Percentiles rank a stretch among this genome's conserved stretches.
phyloP scores from a whole-genome alignment of 2,113 vertebrate genomes.

The Solea senegalensis region DNA sequence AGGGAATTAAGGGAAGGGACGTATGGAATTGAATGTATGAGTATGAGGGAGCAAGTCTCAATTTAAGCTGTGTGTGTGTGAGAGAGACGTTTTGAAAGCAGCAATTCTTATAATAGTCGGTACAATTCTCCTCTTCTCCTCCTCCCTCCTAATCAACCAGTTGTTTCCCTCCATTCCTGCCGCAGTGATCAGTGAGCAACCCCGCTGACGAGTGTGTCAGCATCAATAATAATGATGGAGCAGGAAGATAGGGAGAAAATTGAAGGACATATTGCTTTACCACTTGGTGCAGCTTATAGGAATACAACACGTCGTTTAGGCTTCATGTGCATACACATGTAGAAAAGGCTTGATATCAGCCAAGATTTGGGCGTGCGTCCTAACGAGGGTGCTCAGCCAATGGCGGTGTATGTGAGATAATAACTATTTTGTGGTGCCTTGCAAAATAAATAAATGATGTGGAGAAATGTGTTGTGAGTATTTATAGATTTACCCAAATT shows the following conservation, averaged over 20 bases:
- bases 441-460: not conserved
- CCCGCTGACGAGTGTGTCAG: conserved; percentile 41
- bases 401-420: conserved; percentile 1
- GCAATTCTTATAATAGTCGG: conserved; percentile 23
- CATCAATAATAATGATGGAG: conserved; percentile 56
- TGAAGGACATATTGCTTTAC: conserved; percentile 32
- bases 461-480: not conserved
- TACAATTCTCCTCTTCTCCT: conserved; percentile 2
- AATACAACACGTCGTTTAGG: conserved; percentile 19
- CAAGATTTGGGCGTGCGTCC: not conserved
- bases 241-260: conserved; percentile 21
- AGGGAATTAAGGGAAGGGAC: conserved; percentile 6
- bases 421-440: not conserved
- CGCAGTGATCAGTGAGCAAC: conserved; percentile 57
- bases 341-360: conserved; percentile 6
- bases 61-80: conserved; percentile 17
- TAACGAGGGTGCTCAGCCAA: conserved; percentile 19
- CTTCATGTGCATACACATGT: not conserved
- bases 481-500: not conserved
- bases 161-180: conserved; percentile 19
- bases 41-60: conserved; percentile 21
- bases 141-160: conserved; percentile 5
- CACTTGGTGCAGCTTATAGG: conserved; percentile 6
- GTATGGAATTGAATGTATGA: conserved; percentile 32
- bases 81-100: conserved; percentile 21